Percentiles rank a stretch among this genome's conserved stretches.
Conservation (phyloP, 1,140 invertebrate genomes). For the Bombus turneri region DNA sequence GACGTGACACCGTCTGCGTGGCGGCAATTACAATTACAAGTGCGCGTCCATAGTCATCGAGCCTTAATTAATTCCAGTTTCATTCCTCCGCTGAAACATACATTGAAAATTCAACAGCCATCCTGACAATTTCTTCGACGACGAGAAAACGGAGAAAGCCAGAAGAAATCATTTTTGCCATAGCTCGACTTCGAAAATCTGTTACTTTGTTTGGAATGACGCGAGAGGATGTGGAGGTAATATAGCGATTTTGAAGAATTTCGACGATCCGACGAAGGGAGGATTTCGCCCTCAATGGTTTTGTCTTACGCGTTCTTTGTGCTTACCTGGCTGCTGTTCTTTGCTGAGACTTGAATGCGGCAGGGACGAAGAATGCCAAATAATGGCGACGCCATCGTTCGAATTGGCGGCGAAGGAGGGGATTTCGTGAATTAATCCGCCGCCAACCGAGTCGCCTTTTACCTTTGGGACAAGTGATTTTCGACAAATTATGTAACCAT, state of each 20-base stretch:
- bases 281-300: neutral
- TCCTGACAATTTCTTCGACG: neutral
- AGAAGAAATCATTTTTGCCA: neutral
- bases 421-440: neutral
- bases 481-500: neutral
- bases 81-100: neutral
- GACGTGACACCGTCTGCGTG: neutral
- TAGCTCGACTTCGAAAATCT: neutral
- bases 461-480: neutral
- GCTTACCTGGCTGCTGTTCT: neutral
- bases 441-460: neutral
- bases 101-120: slow-evolving; percentile 4
- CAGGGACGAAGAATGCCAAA: neutral
- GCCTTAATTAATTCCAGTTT: slow-evolving; percentile 23
- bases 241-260: neutral
- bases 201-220: neutral
- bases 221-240: too few species aligned
- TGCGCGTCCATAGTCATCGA: neutral
- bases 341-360: neutral
- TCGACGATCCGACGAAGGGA: neutral
- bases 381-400: neutral
- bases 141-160: neutral
- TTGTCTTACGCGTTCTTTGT: neutral
- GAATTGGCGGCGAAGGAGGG: neutral
- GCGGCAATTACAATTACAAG: slow-evolving; percentile 22